Percentiles rank a stretch among this genome's conserved stretches.
Evolutionary conservation across 2,888 invertebrate species (phyloP).

Genomic region (Andrena trimmerana): DNA sequence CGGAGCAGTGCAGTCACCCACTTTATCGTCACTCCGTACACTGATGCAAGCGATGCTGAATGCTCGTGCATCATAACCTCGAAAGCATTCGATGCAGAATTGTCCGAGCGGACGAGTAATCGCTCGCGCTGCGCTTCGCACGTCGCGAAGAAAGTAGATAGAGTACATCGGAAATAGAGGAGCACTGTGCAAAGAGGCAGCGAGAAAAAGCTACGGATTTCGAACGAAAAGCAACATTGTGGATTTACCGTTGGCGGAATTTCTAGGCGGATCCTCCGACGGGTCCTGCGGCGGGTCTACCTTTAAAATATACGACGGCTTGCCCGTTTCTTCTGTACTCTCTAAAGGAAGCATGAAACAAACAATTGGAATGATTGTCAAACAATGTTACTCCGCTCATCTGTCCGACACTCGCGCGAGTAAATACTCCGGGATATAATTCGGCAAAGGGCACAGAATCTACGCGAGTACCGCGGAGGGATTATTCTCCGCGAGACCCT

Average conservation of each 20-base stretch:
- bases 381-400: conserved; percentile 35
- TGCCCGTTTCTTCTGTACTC: conserved; percentile 76
- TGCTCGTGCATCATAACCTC: neutral
- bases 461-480: neutral
- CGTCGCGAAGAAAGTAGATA: no score
- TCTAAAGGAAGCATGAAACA: conserved; percentile 72
- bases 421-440: conserved; percentile 2
- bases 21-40: neutral
- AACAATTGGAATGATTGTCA: conserved; percentile 56
- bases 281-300: conserved; percentile 79
- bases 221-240: conserved; percentile 6
- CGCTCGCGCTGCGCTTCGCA: neutral
- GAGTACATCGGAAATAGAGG: neutral
- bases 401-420: conserved; percentile 26
- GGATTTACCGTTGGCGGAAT: conserved; percentile 79
- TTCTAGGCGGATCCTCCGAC: conserved; percentile 70
- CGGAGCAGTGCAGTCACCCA: neutral
- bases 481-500: conserved; percentile 1
- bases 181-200: neutral
- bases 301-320: conserved; percentile 78
- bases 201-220: neutral
- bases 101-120: neutral
- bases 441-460: neutral
- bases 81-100: neutral
- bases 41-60: neutral